Percentiles rank a stretch among this genome's conserved stretches.
phyloP scores from a whole-genome alignment of 2,113 vertebrate species.

The Calidris pugnax region DNA sequence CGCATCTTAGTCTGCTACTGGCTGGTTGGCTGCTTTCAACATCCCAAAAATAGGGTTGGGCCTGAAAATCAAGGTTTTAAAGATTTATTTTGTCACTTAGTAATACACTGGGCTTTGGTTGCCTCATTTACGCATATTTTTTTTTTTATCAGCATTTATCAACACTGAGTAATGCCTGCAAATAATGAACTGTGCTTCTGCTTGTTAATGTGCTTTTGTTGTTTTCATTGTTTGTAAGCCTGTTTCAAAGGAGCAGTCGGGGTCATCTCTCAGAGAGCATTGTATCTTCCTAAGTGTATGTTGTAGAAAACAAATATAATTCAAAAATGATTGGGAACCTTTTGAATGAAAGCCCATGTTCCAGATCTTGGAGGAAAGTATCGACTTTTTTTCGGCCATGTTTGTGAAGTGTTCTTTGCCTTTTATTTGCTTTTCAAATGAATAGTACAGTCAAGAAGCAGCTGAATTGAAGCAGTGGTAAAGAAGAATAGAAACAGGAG shows the following conservation, averaged over 20 bases:
- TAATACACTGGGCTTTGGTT: background rate
- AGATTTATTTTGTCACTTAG: conserved; percentile 2
- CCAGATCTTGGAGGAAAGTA: background rate
- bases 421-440: background rate
- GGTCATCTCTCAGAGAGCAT: conserved; percentile 12
- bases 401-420: background rate
- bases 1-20: background rate
- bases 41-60: background rate
- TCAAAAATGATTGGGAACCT: background rate
- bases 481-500: background rate
- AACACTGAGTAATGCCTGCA: background rate
- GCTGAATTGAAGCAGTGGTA: background rate
- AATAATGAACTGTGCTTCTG: background rate
- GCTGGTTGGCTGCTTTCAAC: background rate
- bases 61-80: conserved; percentile 14
- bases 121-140: background rate
- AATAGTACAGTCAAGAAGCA: background rate
- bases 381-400: background rate
- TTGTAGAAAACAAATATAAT: background rate
- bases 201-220: conserved; percentile 30
- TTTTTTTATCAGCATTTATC: background rate
- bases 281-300: background rate
- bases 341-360: background rate
- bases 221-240: background rate
- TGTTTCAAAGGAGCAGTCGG: background rate